Evolutionary conservation across 64 coral and sea anemone species (phyloP).

Genomic region (Actinia tenebrosa): DNA sequence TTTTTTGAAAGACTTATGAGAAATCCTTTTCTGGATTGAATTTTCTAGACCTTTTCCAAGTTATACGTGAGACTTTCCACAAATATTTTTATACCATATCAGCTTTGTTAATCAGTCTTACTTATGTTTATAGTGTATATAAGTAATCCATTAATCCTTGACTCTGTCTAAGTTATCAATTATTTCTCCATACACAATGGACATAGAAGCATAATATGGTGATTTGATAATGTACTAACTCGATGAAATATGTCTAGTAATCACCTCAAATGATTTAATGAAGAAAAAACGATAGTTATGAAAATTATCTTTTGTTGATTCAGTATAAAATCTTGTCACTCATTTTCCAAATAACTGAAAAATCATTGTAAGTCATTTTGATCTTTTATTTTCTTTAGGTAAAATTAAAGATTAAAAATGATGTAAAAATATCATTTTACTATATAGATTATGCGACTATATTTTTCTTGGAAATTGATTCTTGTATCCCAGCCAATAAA

Average conservation of each 20-base stretch:
- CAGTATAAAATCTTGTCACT: not conserved
- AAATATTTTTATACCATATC: not conserved
- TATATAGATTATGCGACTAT: too few relatives aligned
- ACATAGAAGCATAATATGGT: not conserved
- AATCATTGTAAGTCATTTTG: not conserved
- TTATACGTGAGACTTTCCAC: not conserved
- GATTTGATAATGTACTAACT: not conserved
- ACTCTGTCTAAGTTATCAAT: not conserved
- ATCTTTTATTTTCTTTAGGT: not conserved
- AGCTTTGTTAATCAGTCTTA: not conserved
- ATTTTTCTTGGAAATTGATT: too few relatives aligned
- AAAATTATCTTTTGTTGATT: not conserved
- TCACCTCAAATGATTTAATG: not conserved
- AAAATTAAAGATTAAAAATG: not conserved
- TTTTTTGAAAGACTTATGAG: not conserved
- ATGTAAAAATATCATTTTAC: too few relatives aligned
- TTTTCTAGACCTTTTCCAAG: not conserved
- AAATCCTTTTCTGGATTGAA: not conserved
- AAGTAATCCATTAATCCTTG: conserved; percentile 2
- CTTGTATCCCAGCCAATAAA: too few relatives aligned
- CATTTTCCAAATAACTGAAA: not conserved
- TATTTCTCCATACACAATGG: not conserved
- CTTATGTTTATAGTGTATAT: not conserved
- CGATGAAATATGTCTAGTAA: not conserved
- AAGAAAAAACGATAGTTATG: not conserved